These are phyloP conservation scores for Dugesia japonica DNA, from an alignment of 2,888 invertebrate genomes.

Conservation along the genomic window DNA sequence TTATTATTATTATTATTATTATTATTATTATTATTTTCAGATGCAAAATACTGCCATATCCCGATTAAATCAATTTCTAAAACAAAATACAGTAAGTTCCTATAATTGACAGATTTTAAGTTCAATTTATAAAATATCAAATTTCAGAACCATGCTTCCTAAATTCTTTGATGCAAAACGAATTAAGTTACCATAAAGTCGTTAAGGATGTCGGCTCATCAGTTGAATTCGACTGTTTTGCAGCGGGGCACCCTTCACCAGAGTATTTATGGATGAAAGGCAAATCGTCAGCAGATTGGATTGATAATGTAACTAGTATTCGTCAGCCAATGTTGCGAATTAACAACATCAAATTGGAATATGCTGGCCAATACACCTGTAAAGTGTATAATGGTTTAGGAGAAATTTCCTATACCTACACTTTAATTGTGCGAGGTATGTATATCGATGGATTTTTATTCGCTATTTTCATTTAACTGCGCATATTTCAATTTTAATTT, in stretches of 20 bases:
- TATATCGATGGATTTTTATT: neutral
- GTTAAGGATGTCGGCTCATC: constrained; percentile 7
- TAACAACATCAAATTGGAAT: neutral
- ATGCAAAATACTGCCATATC: neutral
- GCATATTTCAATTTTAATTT: too few relatives aligned
- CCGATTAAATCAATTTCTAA: neutral
- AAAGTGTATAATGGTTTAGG: neutral
- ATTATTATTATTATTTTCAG: neutral
- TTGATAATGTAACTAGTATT: neutral
- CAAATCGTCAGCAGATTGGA: constrained; percentile 8
- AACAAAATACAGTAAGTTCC: neutral
- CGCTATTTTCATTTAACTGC: neutral
- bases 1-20: too few relatives aligned
- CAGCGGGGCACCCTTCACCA: neutral
- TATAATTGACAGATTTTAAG: neutral
- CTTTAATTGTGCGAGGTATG: neutral
- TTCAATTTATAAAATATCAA: neutral
- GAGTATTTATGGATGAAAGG: constrained; percentile 14
- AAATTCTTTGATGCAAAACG: neutral
- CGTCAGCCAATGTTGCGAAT: constrained; percentile 1
- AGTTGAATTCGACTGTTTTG: constrained; percentile 4
- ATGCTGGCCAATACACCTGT: neutral
- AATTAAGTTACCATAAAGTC: constrained; percentile 4
- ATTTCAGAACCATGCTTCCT: neutral
- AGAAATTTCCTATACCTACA: neutral